Percentiles rank a stretch among this genome's conserved stretches.
phyloP scores from a whole-genome alignment of 1,140 invertebrate species.

The Leptinotarsa lineolata region DNA sequence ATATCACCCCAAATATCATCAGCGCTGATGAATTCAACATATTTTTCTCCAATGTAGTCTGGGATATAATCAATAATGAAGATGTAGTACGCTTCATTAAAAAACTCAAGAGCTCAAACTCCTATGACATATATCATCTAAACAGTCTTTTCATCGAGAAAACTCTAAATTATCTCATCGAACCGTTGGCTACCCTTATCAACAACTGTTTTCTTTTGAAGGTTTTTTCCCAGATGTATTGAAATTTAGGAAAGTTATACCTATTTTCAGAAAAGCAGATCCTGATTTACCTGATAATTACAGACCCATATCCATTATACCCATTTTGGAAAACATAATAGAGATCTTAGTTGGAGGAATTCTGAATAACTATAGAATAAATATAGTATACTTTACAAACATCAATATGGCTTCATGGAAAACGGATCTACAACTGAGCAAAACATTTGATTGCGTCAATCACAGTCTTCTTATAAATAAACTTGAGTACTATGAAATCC shows the following conservation, averaged over 20 bases:
- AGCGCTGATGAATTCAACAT: constrained; percentile 11
- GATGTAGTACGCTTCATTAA: too few relatives aligned
- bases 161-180: too few relatives aligned
- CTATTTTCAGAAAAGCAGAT: constrained; percentile 15
- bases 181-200: constrained; percentile 2
- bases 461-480: too few relatives aligned
- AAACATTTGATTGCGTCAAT: too few relatives aligned
- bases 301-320: constrained; percentile 11
- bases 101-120: too few relatives aligned
- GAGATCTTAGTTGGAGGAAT: neutral
- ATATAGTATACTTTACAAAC: too few relatives aligned
- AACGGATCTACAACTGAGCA: too few relatives aligned
- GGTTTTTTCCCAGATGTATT: constrained; percentile 14
- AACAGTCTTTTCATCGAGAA: too few relatives aligned
- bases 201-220: constrained; percentile 10
- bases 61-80: too few relatives aligned
- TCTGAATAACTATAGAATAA: neutral
- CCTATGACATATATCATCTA: too few relatives aligned
- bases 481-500: too few relatives aligned
- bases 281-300: constrained; percentile 13
- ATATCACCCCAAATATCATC: neutral
- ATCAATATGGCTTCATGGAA: too few relatives aligned
- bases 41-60: constrained; percentile 9
- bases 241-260: constrained; percentile 1
- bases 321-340: constrained; percentile 10